Percentiles rank a stretch among this genome's conserved stretches.
Evolutionary conservation across 2,888 invertebrate genomes (phyloP).

Genomic region (Parnassius smintheus): DNA sequence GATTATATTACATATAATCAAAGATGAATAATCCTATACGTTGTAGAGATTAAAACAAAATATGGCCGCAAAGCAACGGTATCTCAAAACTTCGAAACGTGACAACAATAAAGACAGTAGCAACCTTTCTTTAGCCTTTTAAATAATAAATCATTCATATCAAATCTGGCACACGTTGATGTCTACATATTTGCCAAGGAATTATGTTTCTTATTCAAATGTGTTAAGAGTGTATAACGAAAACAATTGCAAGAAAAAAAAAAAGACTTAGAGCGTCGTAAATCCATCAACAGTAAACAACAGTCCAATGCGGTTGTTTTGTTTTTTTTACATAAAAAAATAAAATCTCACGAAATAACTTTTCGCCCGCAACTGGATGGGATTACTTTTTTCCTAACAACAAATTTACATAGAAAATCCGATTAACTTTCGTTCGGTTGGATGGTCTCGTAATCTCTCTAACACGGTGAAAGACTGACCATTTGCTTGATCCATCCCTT

Average conservation of each 20-base stretch:
- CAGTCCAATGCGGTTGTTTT: conserved; percentile 39
- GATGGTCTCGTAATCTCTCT: conserved; percentile 51
- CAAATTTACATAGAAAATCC: conserved; percentile 67
- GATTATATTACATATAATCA: no score
- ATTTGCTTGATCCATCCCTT: conserved; percentile 50
- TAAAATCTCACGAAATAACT: conserved; percentile 35
- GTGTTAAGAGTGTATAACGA: conserved; percentile 23
- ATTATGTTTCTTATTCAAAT: conserved; percentile 31
- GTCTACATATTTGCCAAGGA: conserved; percentile 29
- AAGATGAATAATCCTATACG: background rate
- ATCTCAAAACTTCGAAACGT: conserved; percentile 33
- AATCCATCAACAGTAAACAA: conserved; percentile 54
- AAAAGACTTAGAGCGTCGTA: conserved; percentile 46
- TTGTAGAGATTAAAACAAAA: conserved; percentile 32
- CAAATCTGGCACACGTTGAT: conserved; percentile 31
- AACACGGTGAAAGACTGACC: conserved; percentile 47
- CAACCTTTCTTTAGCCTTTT: conserved; percentile 33
- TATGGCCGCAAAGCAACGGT: conserved; percentile 31
- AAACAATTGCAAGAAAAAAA: conserved; percentile 37
- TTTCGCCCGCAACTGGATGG: conserved; percentile 49
- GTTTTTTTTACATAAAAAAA: conserved; percentile 29
- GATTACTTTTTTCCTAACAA: conserved; percentile 57
- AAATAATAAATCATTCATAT: conserved; percentile 43
- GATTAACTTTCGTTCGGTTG: conserved; percentile 60
- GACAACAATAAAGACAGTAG: conserved; percentile 41